phyloP scores from a whole-genome alignment of 2,113 vertebrate species.

The Tretioscincus oriximinensis region DNA sequence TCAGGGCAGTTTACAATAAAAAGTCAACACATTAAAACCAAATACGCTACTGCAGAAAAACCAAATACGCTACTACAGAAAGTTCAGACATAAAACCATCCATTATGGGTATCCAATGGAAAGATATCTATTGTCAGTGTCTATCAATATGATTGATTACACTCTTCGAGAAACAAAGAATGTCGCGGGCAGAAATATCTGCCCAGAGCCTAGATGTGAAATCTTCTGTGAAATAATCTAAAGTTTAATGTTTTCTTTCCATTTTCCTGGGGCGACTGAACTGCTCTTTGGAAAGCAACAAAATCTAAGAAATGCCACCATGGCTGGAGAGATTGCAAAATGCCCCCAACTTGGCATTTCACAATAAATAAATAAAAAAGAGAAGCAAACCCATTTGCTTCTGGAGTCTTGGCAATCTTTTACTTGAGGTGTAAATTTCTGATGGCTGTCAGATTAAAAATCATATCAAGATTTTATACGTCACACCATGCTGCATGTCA shows the following conservation, averaged over 20 bases:
- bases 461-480: not conserved
- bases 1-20: no score
- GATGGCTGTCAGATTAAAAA: slow-evolving; percentile 3
- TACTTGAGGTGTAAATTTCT: not conserved
- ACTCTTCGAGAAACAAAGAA: slow-evolving; percentile 43
- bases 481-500: not conserved
- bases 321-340: slow-evolving; percentile 12
- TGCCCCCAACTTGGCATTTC: slow-evolving; percentile 33
- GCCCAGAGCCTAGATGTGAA: slow-evolving; percentile 56
- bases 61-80: not conserved
- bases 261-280: slow-evolving; percentile 45
- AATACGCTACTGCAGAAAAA: no score
- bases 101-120: slow-evolving; percentile 27
- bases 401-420: slow-evolving; percentile 11
- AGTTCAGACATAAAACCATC: not conserved
- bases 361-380: slow-evolving; percentile 40
- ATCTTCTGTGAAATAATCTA: slow-evolving; percentile 63
- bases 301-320: slow-evolving; percentile 42
- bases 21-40: no score
- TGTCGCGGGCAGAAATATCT: slow-evolving; percentile 49
- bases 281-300: slow-evolving; percentile 45
- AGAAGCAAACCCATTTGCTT: slow-evolving; percentile 23
- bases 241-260: slow-evolving; percentile 34
- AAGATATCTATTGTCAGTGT: slow-evolving; percentile 57
- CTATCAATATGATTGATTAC: slow-evolving; percentile 63